These are phyloP conservation scores for Sarcophaga variegata DNA, from an alignment of 2,888 invertebrate species.

Conservation along the genomic window DNA sequence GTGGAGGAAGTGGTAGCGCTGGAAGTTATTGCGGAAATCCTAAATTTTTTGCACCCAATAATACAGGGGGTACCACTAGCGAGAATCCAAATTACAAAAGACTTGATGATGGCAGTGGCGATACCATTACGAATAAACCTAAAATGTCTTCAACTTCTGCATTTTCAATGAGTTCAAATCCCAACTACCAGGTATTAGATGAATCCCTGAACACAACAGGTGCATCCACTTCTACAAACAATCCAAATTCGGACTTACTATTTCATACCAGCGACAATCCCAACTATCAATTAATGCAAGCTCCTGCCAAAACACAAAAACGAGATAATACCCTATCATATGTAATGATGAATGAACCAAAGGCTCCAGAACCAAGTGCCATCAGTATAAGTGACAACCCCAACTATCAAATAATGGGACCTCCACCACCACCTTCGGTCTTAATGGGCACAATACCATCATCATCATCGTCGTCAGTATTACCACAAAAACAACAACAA, in stretches of 20 bases:
- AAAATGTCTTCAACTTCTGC: slow-evolving; percentile 46
- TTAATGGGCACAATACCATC: slow-evolving; percentile 17
- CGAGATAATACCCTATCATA: slow-evolving; percentile 66
- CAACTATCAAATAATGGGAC: slow-evolving; percentile 75
- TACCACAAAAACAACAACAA: slow-evolving; percentile 43
- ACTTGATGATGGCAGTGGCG: slow-evolving; percentile 73
- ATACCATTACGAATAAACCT: slow-evolving; percentile 41
- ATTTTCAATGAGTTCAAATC: slow-evolving; percentile 70
- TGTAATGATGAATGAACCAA: slow-evolving; percentile 76
- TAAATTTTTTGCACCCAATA: slow-evolving; percentile 74
- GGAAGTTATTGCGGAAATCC: slow-evolving; percentile 76
- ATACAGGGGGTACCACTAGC: slow-evolving; percentile 69
- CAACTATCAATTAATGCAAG: slow-evolving; percentile 76
- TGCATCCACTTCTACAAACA: slow-evolving; percentile 62
- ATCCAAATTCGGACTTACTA: slow-evolving; percentile 18
- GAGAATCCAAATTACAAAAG: slow-evolving; percentile 78
- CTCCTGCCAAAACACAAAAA: slow-evolving; percentile 47
- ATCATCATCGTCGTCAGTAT: slow-evolving; percentile 64
- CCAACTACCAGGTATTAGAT: slow-evolving; percentile 74
- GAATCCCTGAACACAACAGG: slow-evolving; percentile 72
- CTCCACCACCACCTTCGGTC: slow-evolving; percentile 41
- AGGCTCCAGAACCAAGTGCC: slow-evolving; percentile 47
- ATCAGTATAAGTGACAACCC: slow-evolving; percentile 73
- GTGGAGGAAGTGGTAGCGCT: slow-evolving; percentile 77
- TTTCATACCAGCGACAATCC: slow-evolving; percentile 74